Evolutionary conservation across 2,113 vertebrate genomes (phyloP).

Genomic region (Gallinago media): DNA sequence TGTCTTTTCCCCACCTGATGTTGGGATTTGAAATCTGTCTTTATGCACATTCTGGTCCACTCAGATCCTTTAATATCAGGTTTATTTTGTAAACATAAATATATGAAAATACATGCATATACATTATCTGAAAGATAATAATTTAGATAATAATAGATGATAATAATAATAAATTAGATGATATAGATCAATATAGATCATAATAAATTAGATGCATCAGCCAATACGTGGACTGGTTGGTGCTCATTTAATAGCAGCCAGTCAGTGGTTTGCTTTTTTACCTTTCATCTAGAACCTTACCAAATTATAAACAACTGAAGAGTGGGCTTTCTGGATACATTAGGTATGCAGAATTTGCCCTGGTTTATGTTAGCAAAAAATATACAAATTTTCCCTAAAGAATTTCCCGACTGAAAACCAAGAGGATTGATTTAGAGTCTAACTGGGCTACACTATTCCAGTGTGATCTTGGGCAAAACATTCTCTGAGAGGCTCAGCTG

Average conservation of each 20-base stretch:
- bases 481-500: neutral
- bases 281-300: neutral
- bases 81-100: neutral
- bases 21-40: neutral
- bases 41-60: neutral
- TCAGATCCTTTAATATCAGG: neutral
- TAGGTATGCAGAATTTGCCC: neutral
- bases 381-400: neutral
- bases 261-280: neutral
- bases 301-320: neutral
- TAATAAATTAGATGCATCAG: neutral
- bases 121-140: neutral
- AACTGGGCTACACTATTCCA: neutral
- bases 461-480: neutral
- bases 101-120: neutral
- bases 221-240: neutral
- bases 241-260: neutral
- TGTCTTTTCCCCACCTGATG: neutral
- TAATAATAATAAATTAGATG: no score
- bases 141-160: no score
- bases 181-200: no score
- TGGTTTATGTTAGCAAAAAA: neutral
- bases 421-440: neutral
- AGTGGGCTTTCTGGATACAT: neutral
- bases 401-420: neutral